These are phyloP conservation scores for Crotophaga sulcirostris DNA, from an alignment of 2,113 vertebrate genomes.

Conservation along the genomic window DNA sequence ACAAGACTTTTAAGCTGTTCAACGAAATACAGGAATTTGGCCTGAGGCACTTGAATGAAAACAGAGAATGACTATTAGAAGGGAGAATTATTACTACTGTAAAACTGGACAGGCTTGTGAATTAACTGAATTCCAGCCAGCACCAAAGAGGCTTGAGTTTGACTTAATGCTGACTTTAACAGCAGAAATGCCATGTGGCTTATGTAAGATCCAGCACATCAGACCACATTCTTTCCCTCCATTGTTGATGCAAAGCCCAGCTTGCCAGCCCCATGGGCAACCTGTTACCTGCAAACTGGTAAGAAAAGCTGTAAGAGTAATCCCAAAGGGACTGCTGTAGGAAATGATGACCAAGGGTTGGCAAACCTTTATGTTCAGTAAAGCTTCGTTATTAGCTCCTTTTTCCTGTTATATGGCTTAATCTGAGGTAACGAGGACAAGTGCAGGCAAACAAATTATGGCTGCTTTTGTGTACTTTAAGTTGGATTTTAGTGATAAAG, in stretches of 20 bases:
- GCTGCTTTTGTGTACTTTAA: not conserved
- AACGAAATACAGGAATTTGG: not conserved
- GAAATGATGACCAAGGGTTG: not conserved
- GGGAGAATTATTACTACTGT: not conserved
- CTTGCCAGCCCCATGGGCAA: not conserved
- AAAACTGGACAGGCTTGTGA: not conserved
- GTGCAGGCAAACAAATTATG: not conserved
- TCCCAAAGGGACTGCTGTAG: not conserved
- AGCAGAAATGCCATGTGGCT: not conserved
- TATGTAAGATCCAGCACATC: not conserved
- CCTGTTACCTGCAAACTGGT: rapidly evolving
- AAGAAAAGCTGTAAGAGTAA: not conserved
- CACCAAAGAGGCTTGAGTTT: not conserved
- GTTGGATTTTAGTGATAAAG: not conserved
- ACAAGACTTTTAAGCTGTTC: not conserved
- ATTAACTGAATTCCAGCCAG: not conserved
- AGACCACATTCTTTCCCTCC: not conserved
- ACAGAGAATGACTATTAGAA: not conserved
- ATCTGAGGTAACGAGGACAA: not conserved
- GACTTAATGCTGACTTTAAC: not conserved
- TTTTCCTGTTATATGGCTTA: not conserved
- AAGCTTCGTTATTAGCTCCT: not conserved
- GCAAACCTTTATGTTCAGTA: not conserved
- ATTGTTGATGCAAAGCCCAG: not conserved
- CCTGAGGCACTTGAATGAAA: not conserved